Evolutionary conservation across 92 coral and sea anemone genomes (phyloP).

Genomic region (Phymanthus crucifer): DNA sequence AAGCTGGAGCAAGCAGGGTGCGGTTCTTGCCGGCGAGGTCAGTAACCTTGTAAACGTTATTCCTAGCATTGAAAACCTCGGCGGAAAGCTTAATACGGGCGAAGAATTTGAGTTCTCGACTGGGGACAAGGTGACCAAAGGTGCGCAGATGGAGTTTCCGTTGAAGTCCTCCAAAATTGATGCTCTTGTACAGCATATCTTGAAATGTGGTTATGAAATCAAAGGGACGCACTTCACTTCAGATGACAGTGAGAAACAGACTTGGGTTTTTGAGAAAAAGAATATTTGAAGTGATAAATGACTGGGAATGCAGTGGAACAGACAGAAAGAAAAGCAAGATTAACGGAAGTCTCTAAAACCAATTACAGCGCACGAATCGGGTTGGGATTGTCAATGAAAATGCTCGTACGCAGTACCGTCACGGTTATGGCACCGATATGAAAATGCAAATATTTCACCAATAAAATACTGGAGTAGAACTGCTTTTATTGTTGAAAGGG

Average conservation of each 20-base stretch:
- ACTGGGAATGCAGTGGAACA: background rate
- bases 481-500: too few species aligned
- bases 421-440: too few species aligned
- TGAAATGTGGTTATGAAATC: constrained; percentile 54
- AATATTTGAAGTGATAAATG: background rate
- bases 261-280: constrained; percentile 25
- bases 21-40: constrained; percentile 55
- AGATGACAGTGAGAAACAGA: constrained; percentile 52
- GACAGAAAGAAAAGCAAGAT: background rate
- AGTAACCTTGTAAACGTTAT: constrained; percentile 46
- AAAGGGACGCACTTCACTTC: constrained; percentile 52
- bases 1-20: constrained; percentile 41
- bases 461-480: too few species aligned
- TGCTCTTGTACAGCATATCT: constrained; percentile 56
- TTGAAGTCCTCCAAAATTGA: constrained; percentile 53
- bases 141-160: constrained; percentile 61
- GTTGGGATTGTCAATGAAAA: too few species aligned
- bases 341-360: too few species aligned
- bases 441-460: too few species aligned
- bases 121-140: constrained; percentile 36
- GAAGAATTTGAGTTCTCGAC: constrained; percentile 39
- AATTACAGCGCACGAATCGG: too few species aligned
- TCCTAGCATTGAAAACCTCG: constrained; percentile 44
- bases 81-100: constrained; percentile 49
- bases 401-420: too few species aligned